These are phyloP conservation scores for Pollachius pollachius DNA, from an alignment of 2,113 vertebrate genomes.

Conservation along the genomic window DNA sequence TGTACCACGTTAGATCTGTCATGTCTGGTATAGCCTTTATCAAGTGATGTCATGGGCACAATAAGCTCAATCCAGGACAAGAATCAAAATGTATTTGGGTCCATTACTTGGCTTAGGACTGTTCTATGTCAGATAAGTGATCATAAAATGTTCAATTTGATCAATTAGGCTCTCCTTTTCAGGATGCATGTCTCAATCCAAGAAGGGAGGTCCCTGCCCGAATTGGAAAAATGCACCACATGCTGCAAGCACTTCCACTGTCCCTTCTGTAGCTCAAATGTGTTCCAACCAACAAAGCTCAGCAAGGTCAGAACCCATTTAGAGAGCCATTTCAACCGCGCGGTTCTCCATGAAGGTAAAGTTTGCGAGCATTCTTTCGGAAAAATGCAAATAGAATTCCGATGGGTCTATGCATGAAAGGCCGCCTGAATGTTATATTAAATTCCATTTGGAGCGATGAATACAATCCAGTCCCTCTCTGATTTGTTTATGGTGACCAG, in stretches of 20 bases:
- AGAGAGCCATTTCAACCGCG: slow-evolving; percentile 20
- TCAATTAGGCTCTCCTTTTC: slow-evolving; percentile 5
- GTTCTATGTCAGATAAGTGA: slow-evolving; percentile 8
- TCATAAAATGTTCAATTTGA: slow-evolving; percentile 5
- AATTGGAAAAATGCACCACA: slow-evolving; percentile 19
- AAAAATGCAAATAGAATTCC: slow-evolving; percentile 6
- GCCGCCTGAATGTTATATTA: slow-evolving; percentile 1
- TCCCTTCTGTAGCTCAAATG: neutral
- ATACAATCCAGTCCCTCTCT: slow-evolving; percentile 1
- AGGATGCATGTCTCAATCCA: slow-evolving; percentile 15
- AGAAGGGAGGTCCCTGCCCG: slow-evolving; percentile 16
- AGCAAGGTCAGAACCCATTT: slow-evolving; percentile 13
- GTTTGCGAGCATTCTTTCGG: neutral
- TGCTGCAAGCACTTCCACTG: slow-evolving; percentile 17
- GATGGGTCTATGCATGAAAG: slow-evolving; percentile 1
- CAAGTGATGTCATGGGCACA: slow-evolving; percentile 12
- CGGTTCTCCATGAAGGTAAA: slow-evolving; percentile 20
- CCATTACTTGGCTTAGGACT: neutral
- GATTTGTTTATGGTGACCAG: neutral
- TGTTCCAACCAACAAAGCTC: slow-evolving; percentile 14
- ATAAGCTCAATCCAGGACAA: neutral
- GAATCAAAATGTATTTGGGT: slow-evolving; percentile 5
- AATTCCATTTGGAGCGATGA: slow-evolving; percentile 6
- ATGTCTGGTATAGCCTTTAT: neutral
- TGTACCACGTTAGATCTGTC: neutral